Percentiles rank a stretch among this genome's conserved stretches.
phyloP scores from a whole-genome alignment of 2,888 invertebrate genomes.

The Cheiracanthium punctorium region DNA sequence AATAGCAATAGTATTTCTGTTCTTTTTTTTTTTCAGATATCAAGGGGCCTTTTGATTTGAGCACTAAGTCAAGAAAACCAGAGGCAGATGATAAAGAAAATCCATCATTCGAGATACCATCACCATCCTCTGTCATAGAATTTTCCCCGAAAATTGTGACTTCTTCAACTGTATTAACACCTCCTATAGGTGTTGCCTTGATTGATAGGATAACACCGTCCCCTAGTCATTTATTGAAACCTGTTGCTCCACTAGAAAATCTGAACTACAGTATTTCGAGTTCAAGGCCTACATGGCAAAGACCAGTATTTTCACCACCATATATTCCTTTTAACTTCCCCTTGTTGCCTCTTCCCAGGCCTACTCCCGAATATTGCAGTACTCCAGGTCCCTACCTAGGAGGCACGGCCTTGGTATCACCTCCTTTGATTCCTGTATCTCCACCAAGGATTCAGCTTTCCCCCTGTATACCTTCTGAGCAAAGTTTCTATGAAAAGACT shows the following conservation, averaged over 20 bases:
- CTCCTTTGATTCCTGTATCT: slow-evolving; percentile 29
- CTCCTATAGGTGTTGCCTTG: slow-evolving; percentile 23
- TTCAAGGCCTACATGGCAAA: slow-evolving; percentile 32
- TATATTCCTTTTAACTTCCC: slow-evolving; percentile 16
- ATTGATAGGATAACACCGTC: slow-evolving; percentile 28
- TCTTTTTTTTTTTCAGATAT: slow-evolving; percentile 38
- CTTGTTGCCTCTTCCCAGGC: not conserved
- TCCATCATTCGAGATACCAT: slow-evolving; percentile 20
- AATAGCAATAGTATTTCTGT: no score
- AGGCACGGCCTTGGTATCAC: slow-evolving; percentile 33
- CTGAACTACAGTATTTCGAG: slow-evolving; percentile 16
- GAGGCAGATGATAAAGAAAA: not conserved
- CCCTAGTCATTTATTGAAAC: slow-evolving; percentile 45
- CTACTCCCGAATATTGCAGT: slow-evolving; percentile 23
- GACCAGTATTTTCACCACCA: slow-evolving; percentile 27
- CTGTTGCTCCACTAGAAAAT: slow-evolving; percentile 31
- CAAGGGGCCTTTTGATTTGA: slow-evolving; percentile 60
- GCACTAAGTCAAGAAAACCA: slow-evolving; percentile 27
- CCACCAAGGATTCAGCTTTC: slow-evolving; percentile 28
- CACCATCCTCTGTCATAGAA: slow-evolving; percentile 43
- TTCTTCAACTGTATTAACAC: slow-evolving; percentile 11
- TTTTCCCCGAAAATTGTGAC: slow-evolving; percentile 58
- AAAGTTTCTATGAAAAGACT: slow-evolving; percentile 28
- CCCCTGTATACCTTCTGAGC: slow-evolving; percentile 31
- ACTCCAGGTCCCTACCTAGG: slow-evolving; percentile 40